phyloP scores from a whole-genome alignment of 2,888 invertebrate species.

The Meliscaeva auricollis region DNA sequence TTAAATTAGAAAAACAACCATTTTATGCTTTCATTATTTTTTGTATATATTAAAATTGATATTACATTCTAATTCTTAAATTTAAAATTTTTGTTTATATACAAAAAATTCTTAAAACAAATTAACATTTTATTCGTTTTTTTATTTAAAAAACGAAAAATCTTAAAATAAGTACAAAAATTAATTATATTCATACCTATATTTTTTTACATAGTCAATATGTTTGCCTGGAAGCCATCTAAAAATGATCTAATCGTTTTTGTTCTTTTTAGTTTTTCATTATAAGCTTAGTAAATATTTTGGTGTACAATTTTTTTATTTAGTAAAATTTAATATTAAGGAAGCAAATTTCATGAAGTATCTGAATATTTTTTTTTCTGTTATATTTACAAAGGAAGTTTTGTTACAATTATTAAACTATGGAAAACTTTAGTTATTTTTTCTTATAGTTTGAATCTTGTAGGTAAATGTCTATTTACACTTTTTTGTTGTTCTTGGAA shows the following conservation, averaged over 20 bases:
- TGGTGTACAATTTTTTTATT: constrained; percentile 33
- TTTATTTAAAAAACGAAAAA: constrained; percentile 34
- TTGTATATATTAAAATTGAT: constrained; percentile 50
- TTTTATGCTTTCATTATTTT: neutral
- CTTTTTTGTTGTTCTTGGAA: neutral
- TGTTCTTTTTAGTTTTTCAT: neutral
- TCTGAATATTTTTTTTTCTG: neutral
- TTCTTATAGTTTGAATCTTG: too few relatives aligned
- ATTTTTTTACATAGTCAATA: neutral
- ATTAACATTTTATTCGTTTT: constrained; percentile 50
- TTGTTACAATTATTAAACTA: constrained; percentile 32
- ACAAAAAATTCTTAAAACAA: constrained; percentile 71
- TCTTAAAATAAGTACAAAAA: constrained; percentile 63
- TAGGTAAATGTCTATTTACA: constrained; percentile 20
- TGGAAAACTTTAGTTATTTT: constrained; percentile 50
- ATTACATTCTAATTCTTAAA: constrained; percentile 32
- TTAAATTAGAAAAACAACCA: neutral
- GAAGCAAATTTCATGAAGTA: constrained; percentile 44
- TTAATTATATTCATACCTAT: constrained; percentile 25
- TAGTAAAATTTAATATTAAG: constrained; percentile 25
- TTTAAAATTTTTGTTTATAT: constrained; percentile 35
- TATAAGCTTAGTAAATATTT: constrained; percentile 13
- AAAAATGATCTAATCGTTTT: constrained; percentile 25
- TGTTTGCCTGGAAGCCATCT: constrained; percentile 32
- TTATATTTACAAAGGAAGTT: constrained; percentile 70